Conservation (phyloP, 2,888 invertebrate genomes). For the Troides aeacus region DNA sequence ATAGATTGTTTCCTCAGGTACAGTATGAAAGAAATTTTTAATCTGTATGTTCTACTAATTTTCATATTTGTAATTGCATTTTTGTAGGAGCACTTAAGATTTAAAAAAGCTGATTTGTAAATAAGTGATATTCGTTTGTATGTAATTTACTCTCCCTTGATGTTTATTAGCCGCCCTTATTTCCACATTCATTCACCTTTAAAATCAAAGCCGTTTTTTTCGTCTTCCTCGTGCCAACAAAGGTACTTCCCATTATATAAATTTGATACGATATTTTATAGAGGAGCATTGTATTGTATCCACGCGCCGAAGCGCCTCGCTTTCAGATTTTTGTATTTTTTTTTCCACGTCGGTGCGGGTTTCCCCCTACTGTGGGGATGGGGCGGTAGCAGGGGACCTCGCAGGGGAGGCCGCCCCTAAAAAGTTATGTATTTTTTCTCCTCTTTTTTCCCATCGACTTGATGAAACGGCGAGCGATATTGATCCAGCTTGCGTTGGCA, state of each 20-base stretch:
- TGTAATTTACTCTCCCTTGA: background rate
- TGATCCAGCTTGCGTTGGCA: conserved; percentile 60
- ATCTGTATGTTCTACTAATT: no score
- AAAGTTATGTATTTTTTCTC: conserved; percentile 80
- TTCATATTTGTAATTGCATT: no score
- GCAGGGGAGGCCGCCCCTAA: conserved; percentile 70
- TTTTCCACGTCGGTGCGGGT: conserved; percentile 51
- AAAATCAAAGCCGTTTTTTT: conserved; percentile 55
- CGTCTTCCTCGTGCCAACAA: conserved; percentile 60
- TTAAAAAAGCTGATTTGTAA: no score
- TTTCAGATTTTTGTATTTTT: conserved; percentile 62
- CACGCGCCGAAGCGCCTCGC: conserved; percentile 61
- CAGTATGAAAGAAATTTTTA: no score
- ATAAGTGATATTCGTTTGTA: no score
- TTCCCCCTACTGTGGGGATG: conserved; percentile 43
- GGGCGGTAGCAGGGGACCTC: conserved; percentile 44
- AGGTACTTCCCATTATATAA: conserved; percentile 69
- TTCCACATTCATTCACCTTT: conserved; percentile 48
- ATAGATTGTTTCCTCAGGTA: no score
- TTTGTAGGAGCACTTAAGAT: no score
- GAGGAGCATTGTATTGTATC: conserved; percentile 60
- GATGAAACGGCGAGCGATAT: conserved; percentile 75
- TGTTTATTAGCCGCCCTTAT: conserved; percentile 35
- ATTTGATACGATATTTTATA: conserved; percentile 75
- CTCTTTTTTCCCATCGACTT: conserved; percentile 77